Percentiles rank a stretch among this genome's conserved stretches.
phyloP scores from a whole-genome alignment of 2,113 vertebrate genomes.

The Halichoerus grypus region DNA sequence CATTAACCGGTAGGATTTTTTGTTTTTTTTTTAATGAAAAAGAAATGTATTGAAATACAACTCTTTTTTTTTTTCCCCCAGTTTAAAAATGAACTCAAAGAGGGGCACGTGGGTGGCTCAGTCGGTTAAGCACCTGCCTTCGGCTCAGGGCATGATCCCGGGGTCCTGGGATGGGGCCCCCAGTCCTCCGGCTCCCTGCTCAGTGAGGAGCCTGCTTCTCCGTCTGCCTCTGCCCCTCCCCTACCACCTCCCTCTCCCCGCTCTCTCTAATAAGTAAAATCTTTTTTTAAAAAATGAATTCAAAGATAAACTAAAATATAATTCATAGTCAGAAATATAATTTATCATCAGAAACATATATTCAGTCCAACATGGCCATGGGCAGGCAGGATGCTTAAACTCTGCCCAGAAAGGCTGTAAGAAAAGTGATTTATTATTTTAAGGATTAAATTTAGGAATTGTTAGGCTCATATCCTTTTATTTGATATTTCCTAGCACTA shows the following conservation, averaged over 20 bases:
- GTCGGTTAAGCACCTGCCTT: neutral
- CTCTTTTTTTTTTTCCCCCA: neutral
- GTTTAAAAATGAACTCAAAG: conserved; percentile 48
- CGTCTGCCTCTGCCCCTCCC: neutral
- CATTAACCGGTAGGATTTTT: conserved; percentile 13
- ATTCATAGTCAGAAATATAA: conserved; percentile 26
- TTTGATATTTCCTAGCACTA: conserved; percentile 12
- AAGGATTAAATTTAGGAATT: neutral
- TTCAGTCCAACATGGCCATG: neutral
- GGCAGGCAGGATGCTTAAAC: neutral
- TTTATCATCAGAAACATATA: conserved; percentile 58
- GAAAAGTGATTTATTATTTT: conserved; percentile 22
- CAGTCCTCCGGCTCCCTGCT: neutral
- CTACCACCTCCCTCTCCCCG: neutral
- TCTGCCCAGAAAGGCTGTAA: conserved; percentile 6
- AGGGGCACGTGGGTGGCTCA: neutral
- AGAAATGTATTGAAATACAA: neutral
- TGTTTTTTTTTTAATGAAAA: neutral
- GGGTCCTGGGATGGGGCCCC: neutral
- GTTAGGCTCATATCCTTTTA: neutral
- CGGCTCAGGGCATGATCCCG: neutral
- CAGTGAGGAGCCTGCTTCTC: neutral
- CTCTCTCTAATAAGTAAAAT: neutral
- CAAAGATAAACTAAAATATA: conserved; percentile 46
- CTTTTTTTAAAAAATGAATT: neutral